Base-by-base conservation (phyloP, 2,888 invertebrate species). In the Microplitis deprimator region DNA sequence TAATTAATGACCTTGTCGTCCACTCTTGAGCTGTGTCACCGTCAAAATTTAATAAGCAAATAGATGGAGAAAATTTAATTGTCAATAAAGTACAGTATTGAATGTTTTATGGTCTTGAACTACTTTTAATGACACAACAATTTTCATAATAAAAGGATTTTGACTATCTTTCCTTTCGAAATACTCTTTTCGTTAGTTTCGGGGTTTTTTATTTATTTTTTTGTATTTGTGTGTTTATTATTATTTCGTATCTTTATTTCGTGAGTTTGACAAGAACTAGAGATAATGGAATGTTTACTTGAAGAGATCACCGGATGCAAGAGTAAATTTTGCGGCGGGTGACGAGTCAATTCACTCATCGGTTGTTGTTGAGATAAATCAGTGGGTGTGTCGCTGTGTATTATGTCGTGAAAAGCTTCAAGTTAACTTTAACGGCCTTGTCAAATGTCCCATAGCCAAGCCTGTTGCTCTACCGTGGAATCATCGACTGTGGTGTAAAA, bases 351-450 rank as follows among this genome's bases (percentile, higher is more conserved):
- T 62, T 7, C 17, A 29, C n/a, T 62, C 50, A 50, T 50, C 50
- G 13, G 50, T 40, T 64, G 6, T 17, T 6, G 64, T 64, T 20
- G 13, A 39, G 59, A 38, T 20, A 62, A 64, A 41, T 68, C 16
- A 76, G 40, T 80, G 78, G 83, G 83, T 81, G 82, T 82, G 50
- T 50, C 50, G 50, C 50, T 8, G 50, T 50, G 13, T 50, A 50
- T 50, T 50, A 50, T 13, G 82, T 82, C 81, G 77, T 78, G 78
- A 76, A 80, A 80, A 80, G 77, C 13, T 76, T 68, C 41, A 68
- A 70, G 77, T 64, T 60, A 79, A 77, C 84, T 81, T 83, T 82
- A 79, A 79, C 76, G 85, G 78, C 86, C 86, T 86, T 86, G 85
- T 84, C 85, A 84, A 82, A 83, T 78, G 61, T 41, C 67, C 29